Evolutionary conservation across 2,113 vertebrate species (phyloP), one percentile per base, ranked within the genome.

Genomic region (Cricetomys ansorgei): DNA sequence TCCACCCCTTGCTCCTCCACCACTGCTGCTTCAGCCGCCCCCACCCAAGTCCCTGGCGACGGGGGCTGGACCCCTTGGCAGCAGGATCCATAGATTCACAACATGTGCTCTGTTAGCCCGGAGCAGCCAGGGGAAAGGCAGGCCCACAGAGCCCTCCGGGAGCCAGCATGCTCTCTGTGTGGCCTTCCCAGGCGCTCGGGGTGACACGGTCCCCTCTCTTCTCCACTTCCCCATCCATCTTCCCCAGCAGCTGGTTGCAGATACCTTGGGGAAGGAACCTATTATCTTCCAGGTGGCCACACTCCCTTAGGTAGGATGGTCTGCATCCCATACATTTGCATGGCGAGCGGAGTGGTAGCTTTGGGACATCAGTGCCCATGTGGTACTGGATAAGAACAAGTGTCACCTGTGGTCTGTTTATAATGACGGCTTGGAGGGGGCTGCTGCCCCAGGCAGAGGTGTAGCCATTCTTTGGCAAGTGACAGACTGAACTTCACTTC

Each of bases 51-150:
- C 80, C 79, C 94, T 94, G 91, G 95, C 48, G 55, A 96, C 81
- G 89, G 86, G 86, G 75, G n/a, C 37, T 27, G 72, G 67, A 29
- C 67, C 5, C 94, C 96, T 97, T 98, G 97, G 97, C 94, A 97
- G 80, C 0, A 50, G 72, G 73, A 40, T 69, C 55, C 0, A 0
- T 73, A 84, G 88, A 70, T 2, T 89, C 80, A 97, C 93, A 97
- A 84, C 72, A 23, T 91, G 59, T 3, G 34, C 96, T 97, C 94
- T 97, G 94, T 95, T 93, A 59, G 92, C 80, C 65, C 3, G 69
- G 4, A 40, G 91, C 87, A 0, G 93, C 55, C 75, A 1, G 1
- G 25, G 67, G 91, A 50, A 53, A 73, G 95, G 67, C 5, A 7
- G 76, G 70, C 77, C 13, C 0, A 1, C 45, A 8, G 31, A n/a